A percentile compares a stretch with the other conserved stretches of the same genome.
phyloP scores from a whole-genome alignment of 2,113 vertebrate genomes.

The Cyanoliseus patagonus region DNA sequence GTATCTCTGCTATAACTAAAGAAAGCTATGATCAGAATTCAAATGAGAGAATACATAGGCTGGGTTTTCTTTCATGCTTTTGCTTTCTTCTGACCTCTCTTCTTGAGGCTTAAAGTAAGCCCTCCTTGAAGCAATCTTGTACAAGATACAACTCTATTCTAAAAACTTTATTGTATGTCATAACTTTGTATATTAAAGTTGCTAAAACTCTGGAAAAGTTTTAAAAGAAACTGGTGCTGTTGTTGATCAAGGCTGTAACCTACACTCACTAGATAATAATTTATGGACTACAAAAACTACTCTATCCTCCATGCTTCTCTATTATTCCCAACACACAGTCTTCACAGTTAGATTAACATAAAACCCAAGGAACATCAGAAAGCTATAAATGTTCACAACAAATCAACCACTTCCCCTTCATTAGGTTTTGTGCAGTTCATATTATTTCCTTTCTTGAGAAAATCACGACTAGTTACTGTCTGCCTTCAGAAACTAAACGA shows the following conservation, averaged over 20 bases:
- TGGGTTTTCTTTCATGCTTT: background rate
- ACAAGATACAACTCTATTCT: background rate
- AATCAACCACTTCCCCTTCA: background rate
- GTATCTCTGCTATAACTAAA: background rate
- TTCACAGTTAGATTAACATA: background rate
- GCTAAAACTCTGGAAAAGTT: background rate
- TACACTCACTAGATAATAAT: background rate
- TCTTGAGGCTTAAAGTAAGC: background rate
- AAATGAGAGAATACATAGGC: background rate
- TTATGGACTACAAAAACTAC: background rate
- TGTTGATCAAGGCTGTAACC: background rate
- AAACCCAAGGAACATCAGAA: background rate
- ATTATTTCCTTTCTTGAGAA: constrained; percentile 26
- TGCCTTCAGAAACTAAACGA: constrained; percentile 2
- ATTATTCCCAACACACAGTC: background rate
- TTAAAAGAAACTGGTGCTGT: background rate
- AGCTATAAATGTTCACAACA: background rate
- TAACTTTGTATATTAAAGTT: background rate
- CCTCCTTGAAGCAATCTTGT: background rate
- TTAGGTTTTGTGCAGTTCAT: background rate
- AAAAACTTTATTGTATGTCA: background rate
- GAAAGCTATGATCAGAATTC: background rate
- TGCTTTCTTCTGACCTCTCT: background rate
- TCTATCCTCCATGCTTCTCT: background rate
- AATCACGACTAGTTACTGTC: constrained; percentile 18